Evolutionary conservation across 2,888 invertebrate genomes (phyloP).

Genomic region (Nephrotoma flavescens): DNA sequence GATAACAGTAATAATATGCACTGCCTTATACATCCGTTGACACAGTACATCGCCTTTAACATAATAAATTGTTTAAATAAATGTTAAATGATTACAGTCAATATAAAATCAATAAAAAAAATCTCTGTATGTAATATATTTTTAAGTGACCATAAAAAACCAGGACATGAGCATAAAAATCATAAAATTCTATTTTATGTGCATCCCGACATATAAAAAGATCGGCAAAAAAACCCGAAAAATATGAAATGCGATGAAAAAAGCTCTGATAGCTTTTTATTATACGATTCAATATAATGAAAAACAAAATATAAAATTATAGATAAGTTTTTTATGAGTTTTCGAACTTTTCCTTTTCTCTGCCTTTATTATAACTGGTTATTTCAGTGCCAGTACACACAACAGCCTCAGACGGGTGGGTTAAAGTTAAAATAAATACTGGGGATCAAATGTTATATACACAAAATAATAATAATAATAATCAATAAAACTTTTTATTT

Average conservation of each 20-base stretch:
- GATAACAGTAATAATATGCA: background rate
- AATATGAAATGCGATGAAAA: background rate
- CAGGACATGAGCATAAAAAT: background rate
- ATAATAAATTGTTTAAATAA: background rate
- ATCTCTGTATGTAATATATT: background rate
- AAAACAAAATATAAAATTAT: background rate
- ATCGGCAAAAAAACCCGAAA: background rate
- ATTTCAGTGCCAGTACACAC: background rate
- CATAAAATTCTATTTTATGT: background rate
- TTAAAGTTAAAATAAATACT: background rate
- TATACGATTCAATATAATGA: background rate
- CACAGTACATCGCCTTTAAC: background rate
- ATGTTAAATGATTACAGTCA: background rate
- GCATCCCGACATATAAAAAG: background rate
- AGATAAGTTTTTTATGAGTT: background rate
- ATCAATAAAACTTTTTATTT: background rate
- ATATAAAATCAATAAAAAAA: background rate
- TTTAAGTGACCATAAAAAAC: background rate
- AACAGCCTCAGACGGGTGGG: background rate
- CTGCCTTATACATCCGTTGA: background rate
- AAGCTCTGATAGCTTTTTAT: background rate
- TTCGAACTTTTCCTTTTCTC: background rate
- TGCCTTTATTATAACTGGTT: background rate
- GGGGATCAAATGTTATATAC: background rate
- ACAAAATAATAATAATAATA: background rate